Percentiles rank a stretch among this genome's conserved stretches.
These are phyloP conservation scores for Acronicta psi DNA, from an alignment of 2,888 invertebrate species.

Conservation along the genomic window DNA sequence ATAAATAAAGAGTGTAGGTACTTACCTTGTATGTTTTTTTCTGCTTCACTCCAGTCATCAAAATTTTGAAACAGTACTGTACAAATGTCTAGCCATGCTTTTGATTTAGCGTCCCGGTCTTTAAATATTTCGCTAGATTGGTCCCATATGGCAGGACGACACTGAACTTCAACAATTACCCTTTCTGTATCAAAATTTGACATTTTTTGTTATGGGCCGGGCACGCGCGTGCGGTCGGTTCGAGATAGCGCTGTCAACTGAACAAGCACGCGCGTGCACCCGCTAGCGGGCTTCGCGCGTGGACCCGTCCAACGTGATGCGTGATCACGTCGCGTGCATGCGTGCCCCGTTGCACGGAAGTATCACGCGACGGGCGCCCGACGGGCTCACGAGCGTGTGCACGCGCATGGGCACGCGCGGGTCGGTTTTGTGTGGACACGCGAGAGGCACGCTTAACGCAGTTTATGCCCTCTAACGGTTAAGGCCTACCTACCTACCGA, in stretches of 20 bases:
- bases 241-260: constrained; percentile 44
- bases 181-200: no score
- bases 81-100: no score
- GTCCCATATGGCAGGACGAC: no score
- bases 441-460: constrained; percentile 45
- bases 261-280: constrained; percentile 30
- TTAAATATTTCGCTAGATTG: no score
- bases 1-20: constrained; percentile 47
- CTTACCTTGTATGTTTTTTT: no score
- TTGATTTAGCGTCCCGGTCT: no score
- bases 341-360: constrained; percentile 49
- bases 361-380: constrained; percentile 47
- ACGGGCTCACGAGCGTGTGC: constrained; percentile 40
- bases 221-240: no score
- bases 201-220: constrained; percentile 49
- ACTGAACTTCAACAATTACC: no score
- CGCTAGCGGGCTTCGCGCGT: constrained; percentile 39
- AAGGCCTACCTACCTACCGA: no score
- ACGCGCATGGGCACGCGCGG: constrained; percentile 47
- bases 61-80: no score
- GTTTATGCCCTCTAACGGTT: constrained; percentile 22
- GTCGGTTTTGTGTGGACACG: constrained; percentile 45
- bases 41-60: no score
- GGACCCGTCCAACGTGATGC: constrained; percentile 49
- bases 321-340: constrained; percentile 49